Conservation (phyloP, 2,888 invertebrate genomes). For the Pristionchus entomophagus region DNA sequence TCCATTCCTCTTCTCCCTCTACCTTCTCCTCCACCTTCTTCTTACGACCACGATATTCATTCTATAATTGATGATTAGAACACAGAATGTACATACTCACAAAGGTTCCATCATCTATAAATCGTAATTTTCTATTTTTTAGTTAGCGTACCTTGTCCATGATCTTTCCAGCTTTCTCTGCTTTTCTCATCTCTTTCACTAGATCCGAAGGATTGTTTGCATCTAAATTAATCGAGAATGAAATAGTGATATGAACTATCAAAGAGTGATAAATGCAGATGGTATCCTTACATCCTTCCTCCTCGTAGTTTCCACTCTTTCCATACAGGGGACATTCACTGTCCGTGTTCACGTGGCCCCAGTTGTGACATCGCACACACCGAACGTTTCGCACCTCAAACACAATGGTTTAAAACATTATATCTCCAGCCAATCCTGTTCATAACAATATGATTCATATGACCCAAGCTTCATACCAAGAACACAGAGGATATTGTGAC, state of each 20-base stretch:
- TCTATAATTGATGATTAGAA: background rate
- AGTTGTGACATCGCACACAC: slow-evolving; percentile 98
- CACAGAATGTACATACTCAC: too few species aligned
- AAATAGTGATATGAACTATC: background rate
- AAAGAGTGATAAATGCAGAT: background rate
- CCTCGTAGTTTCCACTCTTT: slow-evolving; percentile 77
- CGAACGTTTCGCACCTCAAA: slow-evolving; percentile 92
- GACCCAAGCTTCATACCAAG: too few species aligned
- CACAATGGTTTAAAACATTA: slow-evolving; percentile 81
- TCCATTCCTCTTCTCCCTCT: slow-evolving; percentile 68
- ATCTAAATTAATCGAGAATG: slow-evolving; percentile 60
- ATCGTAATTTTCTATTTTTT: background rate
- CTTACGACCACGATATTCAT: slow-evolving; percentile 22
- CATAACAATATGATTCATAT: too few species aligned
- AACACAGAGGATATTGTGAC: too few species aligned
- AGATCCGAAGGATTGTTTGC: slow-evolving; percentile 74
- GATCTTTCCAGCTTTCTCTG: slow-evolving; percentile 49
- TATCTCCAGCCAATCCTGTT: too few species aligned
- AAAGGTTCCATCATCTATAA: too few species aligned
- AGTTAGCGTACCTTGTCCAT: slow-evolving; percentile 16
- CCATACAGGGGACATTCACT: slow-evolving; percentile 93
- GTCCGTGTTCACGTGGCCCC: slow-evolving; percentile 98
- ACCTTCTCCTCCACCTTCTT: slow-evolving; percentile 51
- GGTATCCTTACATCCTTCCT: slow-evolving; percentile 71
- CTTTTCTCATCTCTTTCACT: slow-evolving; percentile 65